Percentiles rank a stretch among this genome's conserved stretches.
These are phyloP conservation scores for Cheilosia scutellata DNA, from an alignment of 2,888 invertebrate species.

Conservation along the genomic window DNA sequence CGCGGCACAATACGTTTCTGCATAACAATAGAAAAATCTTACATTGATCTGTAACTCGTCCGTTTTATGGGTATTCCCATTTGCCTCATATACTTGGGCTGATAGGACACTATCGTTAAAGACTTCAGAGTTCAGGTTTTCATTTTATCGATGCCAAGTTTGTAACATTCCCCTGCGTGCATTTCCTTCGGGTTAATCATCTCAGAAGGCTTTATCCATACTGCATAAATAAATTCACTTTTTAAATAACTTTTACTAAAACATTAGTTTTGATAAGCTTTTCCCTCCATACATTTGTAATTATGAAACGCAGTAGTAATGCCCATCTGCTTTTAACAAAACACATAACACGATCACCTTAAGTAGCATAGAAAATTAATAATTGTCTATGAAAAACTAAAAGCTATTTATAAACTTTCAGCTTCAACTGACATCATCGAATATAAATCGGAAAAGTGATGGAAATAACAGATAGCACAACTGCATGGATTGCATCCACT, in stretches of 20 bases:
- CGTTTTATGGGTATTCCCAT: too few species aligned
- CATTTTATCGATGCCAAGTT: too few species aligned
- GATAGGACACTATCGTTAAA: too few species aligned
- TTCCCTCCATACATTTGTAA: conserved; percentile 11
- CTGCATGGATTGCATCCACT: conserved; percentile 89
- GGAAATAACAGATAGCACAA: conserved; percentile 88
- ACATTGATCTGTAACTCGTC: too few species aligned
- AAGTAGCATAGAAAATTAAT: neutral
- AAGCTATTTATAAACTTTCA: conserved; percentile 44
- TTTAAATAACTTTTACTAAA: neutral
- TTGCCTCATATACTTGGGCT: too few species aligned
- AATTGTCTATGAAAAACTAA: neutral
- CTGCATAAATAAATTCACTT: neutral
- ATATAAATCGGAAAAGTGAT: conserved; percentile 83
- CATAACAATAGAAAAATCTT: too few species aligned
- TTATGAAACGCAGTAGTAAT: neutral
- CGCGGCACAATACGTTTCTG: too few species aligned
- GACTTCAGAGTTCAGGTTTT: too few species aligned
- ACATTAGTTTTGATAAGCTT: neutral
- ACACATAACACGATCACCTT: conserved; percentile 9
- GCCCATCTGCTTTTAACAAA: conserved; percentile 21
- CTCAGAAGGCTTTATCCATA: neutral
- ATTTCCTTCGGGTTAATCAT: too few species aligned
- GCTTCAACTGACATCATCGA: conserved; percentile 83
- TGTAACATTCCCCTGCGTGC: too few species aligned